Base-by-base conservation (phyloP, 2,113 vertebrate species). In the Pomatorhinus ruficollis region DNA sequence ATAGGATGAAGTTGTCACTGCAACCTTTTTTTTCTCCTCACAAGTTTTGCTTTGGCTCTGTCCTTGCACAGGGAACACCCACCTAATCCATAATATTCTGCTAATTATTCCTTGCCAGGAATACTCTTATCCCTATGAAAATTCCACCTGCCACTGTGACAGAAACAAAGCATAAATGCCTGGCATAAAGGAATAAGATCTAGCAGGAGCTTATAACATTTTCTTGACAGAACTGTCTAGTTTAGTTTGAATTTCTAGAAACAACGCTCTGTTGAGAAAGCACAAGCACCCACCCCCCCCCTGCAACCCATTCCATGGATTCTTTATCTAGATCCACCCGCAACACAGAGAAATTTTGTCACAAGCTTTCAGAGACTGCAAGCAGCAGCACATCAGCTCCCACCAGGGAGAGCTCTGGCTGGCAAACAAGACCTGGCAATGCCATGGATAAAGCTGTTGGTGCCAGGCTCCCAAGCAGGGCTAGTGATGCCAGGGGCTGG, bases 231-330 rank as follows among this genome's bases (percentile, higher is more conserved):
- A 90, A 54, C 42, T 64, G 64, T 52, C 68, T 95, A 52, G 42
- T 63, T 86, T 30, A 63, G 89, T 94, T 91, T 49, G 27, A 83
- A 75, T 91, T 96, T 95, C 85, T 83, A 83, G 88, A 86, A 91
- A 56, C 65, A 91, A 40, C 50, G 56, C 25, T 49, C 66, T 64
- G 35, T 45, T 33, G 31, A 87, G 71, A 92, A 94, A 80, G 60
- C 49, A 81, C 28, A 42, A 60, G 42, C 12, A 53, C 21, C 21
- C 18, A 24, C 10, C 11, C 23, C 7, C 23, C 7, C 9, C 7
- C 7, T 9, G 5, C 37, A 64, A 20, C 6, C 16, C 19, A 3
- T 56, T 85, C 52, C 37, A 75, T 57, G 24, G 69, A 82, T 89
- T 91, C 70, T 84, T 93, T 59, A 61, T 65, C 74, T 54, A 76